Base-by-base conservation (phyloP, 2,888 invertebrate genomes). In the Phortica magna region DNA sequence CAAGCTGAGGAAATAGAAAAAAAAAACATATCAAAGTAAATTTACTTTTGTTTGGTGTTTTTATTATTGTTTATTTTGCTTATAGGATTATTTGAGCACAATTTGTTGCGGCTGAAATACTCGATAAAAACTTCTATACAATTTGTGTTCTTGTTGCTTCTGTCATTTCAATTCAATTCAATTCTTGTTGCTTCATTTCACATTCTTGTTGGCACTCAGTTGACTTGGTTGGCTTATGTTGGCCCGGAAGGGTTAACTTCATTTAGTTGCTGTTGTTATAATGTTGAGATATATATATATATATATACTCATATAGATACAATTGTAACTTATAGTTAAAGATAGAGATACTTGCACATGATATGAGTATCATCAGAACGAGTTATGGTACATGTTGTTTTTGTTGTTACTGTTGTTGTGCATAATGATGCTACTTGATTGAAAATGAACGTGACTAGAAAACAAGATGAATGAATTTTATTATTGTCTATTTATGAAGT, bases 401-500 rank as follows among this genome's bases (percentile, higher is more conserved):
- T 19, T 22, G 6, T 75, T 72, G 61, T 75, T 72, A 59, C 55
- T 80, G 64, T 77, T 81, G 83, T 82, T 84, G 78, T 80, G 76
- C 79, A 78, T 89, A 86, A 89, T 89, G 89, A 88, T 88, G 89
- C 85, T 87, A 88, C 88, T 88, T 90, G 90, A 90, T 90, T 89
- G 90, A 91, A 91, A 91, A 83, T 82, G 89, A 87, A 90, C 91
- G 90, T 91, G 91, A 90, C 89, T 84, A 88, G 91, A 91, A 90
- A 90, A 89, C 85, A 81, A 88, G 85, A 88, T 86, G 78, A 73
- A 71, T 78, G 64, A 75, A 71, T 77, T 78, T 78, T 81, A 71
- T 77, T 78, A 76, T 77, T 77, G 73, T 67, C 76, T 80, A 61
- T 57, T 64, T 61, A 61, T 61, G 31, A 61, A 22, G 55, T 31